These are phyloP conservation scores for Diuraphis noxia DNA, from an alignment of 1,140 invertebrate genomes.

Conservation along the genomic window DNA sequence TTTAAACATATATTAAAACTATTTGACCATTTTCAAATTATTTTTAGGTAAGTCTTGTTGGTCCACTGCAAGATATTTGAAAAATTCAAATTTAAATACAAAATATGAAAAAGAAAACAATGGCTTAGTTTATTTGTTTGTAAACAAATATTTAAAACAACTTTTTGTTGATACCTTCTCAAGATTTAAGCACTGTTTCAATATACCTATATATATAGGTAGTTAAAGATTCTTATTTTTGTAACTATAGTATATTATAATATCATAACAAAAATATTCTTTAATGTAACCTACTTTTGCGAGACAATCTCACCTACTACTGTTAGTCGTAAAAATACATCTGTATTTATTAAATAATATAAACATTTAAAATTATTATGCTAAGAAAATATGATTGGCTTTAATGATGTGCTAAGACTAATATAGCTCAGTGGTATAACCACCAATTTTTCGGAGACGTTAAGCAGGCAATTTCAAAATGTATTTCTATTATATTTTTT, in stretches of 20 bases:
- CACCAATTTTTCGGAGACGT: neutral
- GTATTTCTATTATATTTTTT: too few relatives aligned
- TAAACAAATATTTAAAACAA: neutral
- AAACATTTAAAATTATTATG: neutral
- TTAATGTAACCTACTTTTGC: neutral
- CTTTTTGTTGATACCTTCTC: neutral
- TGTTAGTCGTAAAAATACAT: neutral
- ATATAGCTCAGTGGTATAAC: neutral
- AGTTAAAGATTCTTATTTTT: too few relatives aligned
- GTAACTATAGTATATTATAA: neutral
- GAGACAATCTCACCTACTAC: neutral
- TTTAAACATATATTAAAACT: neutral
- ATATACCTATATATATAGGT: too few relatives aligned
- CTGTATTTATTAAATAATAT: neutral
- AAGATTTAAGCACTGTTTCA: neutral
- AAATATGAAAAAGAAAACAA: too few relatives aligned
- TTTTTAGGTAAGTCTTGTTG: neutral
- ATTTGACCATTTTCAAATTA: neutral
- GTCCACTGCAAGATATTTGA: neutral
- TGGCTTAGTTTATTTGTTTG: too few relatives aligned
- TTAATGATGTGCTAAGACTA: neutral
- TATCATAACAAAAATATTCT: neutral
- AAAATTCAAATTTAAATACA: neutral
- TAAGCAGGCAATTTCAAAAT: too few relatives aligned
- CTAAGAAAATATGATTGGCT: neutral